Evolutionary conservation across 2,113 vertebrate genomes (phyloP), one percentile per base, ranked within the genome.

Genomic region (Candoia aspera): DNA sequence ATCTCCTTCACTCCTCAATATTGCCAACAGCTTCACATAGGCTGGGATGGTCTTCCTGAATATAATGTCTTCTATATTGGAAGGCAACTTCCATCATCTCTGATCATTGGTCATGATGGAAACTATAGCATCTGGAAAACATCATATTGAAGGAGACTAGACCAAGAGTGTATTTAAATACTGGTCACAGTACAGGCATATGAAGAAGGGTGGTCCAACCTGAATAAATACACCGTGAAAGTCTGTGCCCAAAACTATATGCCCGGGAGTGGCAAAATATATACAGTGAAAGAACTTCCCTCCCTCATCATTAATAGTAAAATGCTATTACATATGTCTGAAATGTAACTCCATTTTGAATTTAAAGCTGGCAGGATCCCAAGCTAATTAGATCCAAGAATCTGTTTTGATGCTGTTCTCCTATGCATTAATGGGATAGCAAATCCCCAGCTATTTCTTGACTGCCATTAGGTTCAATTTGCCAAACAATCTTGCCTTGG

Each of bases 401-500:
- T 49, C 88, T 79, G 88, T 91, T 95, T 42, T 60, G 37, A 87
- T 8, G 3, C 8, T 5, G 26, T 11, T 0, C 2, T 5, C 68
- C 46, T 88, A 60, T 8, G 90, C 0, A 8, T 92, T 94, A 42
- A 94, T 33, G 53, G 0, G 10, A 17, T 85, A 85, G 64, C 37
- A 8, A 90, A 92, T 94, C 92, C 92, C 94, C 33, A 0, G 53
- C 84, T 91, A 89, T 92, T 90, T 91, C 94, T 94, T 57, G 2
- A 0, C 88, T 87, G 95, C 94, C 0, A 1, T 88, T 94, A 58
- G 88, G 26, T 88, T 92, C 10, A 12, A 49, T 95, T 95, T 92
- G 94, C 93, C 33, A 91, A 85, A 55, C 87, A 93, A 55, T 19
- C 8, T 23, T 4, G 13, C 92, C 94, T 95, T 94, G 94, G 94